Base-by-base conservation (phyloP, 2,888 invertebrate species). In the Isotomurus palustris region DNA sequence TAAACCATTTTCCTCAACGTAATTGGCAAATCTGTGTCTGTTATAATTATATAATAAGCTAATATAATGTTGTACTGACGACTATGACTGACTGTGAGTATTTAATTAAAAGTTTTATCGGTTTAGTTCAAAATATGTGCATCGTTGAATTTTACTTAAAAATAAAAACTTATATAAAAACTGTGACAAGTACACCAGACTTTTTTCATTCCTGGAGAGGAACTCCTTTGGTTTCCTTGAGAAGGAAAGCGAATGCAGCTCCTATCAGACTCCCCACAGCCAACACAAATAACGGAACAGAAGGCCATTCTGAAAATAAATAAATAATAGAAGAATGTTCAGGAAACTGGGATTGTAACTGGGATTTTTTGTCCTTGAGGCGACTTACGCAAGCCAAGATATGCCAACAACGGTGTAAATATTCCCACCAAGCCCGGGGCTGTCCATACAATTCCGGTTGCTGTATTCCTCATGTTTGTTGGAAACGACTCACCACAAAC, bases 231-330 rank as follows among this genome's bases (percentile, higher is more conserved):
- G 66, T 68, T 51, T 68, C 68, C 5, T 53, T 54, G 24, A 68
- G 45, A 6, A 62, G 48, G 17, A 68, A 43, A 2, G 64, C 48
- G 2, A 68, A 35, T 8, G 58, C 47, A 22, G 64, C 60, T 5
- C 64, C 64, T 2, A 45, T 47, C 2, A 68, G 22, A 29, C 64
- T 60, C 8, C 64, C 52, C 2, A 58, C 32, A 22, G 62, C 66
- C 49, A 68, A 68, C 17, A 58, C 55, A 8, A 66, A 51, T 27
- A 60, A 68, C 1, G 68, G 68, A 10, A 68, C 36, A 6, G 64
- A 53, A 12, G 50, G 56, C 56, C 61, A 63, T 36, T 53, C 36
- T 22, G 60, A 12, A 48, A 53, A 17, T 5, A 17, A 21, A 24
- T 27, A 10, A 43, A 28, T 25, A 27, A 24, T 29, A 12, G 25